Evolutionary conservation across 2,888 invertebrate species (phyloP).

Genomic region (Patella ulyssiponensis): DNA sequence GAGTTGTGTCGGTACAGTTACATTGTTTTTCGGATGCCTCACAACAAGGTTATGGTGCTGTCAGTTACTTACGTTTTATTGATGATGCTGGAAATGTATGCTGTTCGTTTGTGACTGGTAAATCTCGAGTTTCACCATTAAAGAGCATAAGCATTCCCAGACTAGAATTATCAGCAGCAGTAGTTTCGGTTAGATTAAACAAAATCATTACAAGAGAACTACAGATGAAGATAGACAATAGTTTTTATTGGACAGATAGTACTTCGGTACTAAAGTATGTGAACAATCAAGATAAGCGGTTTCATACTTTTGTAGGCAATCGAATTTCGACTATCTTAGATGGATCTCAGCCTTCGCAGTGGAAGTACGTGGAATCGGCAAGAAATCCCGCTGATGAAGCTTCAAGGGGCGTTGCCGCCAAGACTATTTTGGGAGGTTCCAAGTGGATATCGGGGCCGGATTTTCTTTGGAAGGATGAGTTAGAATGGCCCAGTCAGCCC

Average conservation of each 20-base stretch:
- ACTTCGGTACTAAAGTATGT: constrained; percentile 22
- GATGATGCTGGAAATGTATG: constrained; percentile 13
- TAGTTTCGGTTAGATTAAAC: constrained; percentile 11
- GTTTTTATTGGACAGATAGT: constrained; percentile 26
- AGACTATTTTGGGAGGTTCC: constrained; percentile 14
- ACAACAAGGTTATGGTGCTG: constrained; percentile 19
- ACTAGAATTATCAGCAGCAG: constrained; percentile 22
- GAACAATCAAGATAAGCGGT: constrained; percentile 3
- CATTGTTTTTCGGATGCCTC: constrained; percentile 26
- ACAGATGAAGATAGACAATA: neutral
- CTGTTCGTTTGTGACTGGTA: constrained; percentile 20
- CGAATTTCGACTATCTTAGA: constrained; percentile 5
- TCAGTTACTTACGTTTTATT: constrained; percentile 15
- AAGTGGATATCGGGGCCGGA: constrained; percentile 35
- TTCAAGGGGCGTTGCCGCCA: constrained; percentile 5
- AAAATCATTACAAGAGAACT: constrained; percentile 1
- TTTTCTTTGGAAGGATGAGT: constrained; percentile 26
- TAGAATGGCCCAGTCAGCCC: too few relatives aligned
- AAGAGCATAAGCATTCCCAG: constrained; percentile 20
- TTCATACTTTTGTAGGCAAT: constrained; percentile 17
- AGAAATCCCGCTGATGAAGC: constrained; percentile 38
- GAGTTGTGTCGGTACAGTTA: neutral
- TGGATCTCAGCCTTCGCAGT: constrained; percentile 18
- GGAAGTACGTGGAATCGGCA: constrained; percentile 33
- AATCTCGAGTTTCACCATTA: constrained; percentile 17